These are phyloP conservation scores for Tragulus kanchil DNA, from an alignment of 2,113 vertebrate species.

Conservation along the genomic window DNA sequence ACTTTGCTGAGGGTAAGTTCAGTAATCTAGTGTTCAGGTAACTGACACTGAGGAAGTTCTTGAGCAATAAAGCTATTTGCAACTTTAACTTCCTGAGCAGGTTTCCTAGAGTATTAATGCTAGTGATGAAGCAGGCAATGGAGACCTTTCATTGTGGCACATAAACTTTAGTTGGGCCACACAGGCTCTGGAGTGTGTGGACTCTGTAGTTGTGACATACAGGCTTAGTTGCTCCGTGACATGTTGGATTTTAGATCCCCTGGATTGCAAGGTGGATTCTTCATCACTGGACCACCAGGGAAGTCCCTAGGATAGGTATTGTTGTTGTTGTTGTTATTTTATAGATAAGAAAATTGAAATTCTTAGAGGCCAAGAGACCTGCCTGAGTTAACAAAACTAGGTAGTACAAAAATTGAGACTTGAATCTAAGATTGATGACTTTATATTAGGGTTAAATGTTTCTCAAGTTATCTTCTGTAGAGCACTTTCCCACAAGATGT, in stretches of 20 bases:
- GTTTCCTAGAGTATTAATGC: constrained; percentile 32
- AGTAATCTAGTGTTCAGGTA: background rate
- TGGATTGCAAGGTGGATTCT: no score
- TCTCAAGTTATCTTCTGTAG: background rate
- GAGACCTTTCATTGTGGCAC: no score
- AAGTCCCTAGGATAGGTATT: background rate
- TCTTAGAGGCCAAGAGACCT: background rate
- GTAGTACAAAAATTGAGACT: background rate
- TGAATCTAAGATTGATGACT: background rate
- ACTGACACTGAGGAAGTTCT: background rate
- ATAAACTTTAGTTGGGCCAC: no score
- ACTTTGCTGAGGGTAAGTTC: background rate
- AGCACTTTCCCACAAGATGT: background rate
- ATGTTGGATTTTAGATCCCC: no score
- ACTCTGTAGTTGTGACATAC: no score
- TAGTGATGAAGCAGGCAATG: no score
- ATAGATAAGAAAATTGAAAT: background rate
- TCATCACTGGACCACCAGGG: no score
- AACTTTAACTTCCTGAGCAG: background rate
- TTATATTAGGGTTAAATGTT: background rate
- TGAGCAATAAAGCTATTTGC: background rate
- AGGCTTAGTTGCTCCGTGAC: no score
- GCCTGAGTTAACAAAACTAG: background rate
- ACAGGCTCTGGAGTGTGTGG: no score
- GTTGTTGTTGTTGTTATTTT: background rate